Evolutionary conservation across 2,888 invertebrate genomes (phyloP).

Genomic region (Drosophila infuscata): DNA sequence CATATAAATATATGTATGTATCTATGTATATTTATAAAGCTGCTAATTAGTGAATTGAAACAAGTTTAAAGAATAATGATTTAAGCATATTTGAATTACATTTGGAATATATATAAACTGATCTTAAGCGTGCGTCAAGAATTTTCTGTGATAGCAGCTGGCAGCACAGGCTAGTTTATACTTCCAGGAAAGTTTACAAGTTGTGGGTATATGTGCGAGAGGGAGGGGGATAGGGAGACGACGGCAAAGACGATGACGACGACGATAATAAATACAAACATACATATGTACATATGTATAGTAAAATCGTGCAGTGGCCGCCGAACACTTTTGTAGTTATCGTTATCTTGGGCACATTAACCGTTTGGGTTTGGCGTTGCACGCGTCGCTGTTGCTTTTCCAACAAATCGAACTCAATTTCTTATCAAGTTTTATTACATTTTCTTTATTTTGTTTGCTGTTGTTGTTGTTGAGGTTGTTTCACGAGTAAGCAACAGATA

Average conservation of each 20-base stretch:
- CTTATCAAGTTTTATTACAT: conserved; percentile 51
- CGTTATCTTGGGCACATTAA: conserved; percentile 57
- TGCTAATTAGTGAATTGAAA: background rate
- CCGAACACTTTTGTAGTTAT: conserved; percentile 37
- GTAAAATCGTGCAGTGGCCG: conserved; percentile 28
- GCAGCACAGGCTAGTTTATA: background rate
- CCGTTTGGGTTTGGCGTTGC: conserved; percentile 54
- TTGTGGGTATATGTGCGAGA: background rate
- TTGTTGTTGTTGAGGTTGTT: background rate
- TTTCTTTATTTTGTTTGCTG: background rate
- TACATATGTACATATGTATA: conserved; percentile 3
- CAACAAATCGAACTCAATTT: conserved; percentile 60
- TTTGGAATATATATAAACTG: no score
- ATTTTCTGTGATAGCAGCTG: no score
- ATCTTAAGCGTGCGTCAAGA: no score
- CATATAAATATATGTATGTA: background rate
- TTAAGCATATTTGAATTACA: background rate
- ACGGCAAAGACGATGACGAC: conserved; percentile 20
- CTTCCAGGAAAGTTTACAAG: background rate
- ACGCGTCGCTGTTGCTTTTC: conserved; percentile 52
- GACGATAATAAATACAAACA: conserved; percentile 32
- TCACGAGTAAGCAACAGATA: conserved; percentile 48
- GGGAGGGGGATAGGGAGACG: background rate
- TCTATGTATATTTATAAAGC: background rate
- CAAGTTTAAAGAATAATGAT: no score